Evolutionary conservation across 1,140 invertebrate species (phyloP).

Genomic region (Aphidius gifuensis): DNA sequence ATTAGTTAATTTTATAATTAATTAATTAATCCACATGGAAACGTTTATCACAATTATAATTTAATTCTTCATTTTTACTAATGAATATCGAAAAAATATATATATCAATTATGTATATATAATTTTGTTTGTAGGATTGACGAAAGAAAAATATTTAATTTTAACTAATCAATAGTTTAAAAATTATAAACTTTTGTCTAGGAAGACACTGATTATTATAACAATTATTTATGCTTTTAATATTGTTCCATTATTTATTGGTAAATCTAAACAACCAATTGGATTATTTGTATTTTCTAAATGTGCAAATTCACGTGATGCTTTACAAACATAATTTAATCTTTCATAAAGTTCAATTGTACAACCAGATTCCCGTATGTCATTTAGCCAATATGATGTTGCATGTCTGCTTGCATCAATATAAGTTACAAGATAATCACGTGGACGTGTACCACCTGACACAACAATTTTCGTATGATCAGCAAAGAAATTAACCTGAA

Average conservation of each 20-base stretch:
- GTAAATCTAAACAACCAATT: conserved; percentile 26
- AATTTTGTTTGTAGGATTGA: background rate
- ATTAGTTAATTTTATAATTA: too few species aligned
- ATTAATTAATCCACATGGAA: background rate
- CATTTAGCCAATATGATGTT: conserved; percentile 60
- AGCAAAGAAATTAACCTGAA: conserved; percentile 75
- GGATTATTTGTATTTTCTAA: conserved; percentile 50
- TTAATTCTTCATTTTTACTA: background rate
- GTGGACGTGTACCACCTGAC: conserved; percentile 57
- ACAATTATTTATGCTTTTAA: conserved; percentile 11
- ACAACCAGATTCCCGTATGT: conserved; percentile 61
- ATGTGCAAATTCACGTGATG: conserved; percentile 55
- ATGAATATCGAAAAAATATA: conserved; percentile 22
- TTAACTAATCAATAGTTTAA: background rate
- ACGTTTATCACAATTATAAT: background rate
- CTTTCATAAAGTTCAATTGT: conserved; percentile 58
- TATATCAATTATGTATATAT: background rate
- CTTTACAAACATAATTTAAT: conserved; percentile 60
- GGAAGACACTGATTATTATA: conserved; percentile 17
- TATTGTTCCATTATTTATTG: conserved; percentile 19
- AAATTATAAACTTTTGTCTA: conserved; percentile 5
- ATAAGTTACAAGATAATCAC: conserved; percentile 62
- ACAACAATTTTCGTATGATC: conserved; percentile 76
- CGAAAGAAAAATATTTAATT: background rate
- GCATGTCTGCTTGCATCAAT: conserved; percentile 64